Evolutionary conservation across 2,888 invertebrate genomes (phyloP), one percentile per base, ranked within the genome.

Genomic region (Pseudoips prasinana): DNA sequence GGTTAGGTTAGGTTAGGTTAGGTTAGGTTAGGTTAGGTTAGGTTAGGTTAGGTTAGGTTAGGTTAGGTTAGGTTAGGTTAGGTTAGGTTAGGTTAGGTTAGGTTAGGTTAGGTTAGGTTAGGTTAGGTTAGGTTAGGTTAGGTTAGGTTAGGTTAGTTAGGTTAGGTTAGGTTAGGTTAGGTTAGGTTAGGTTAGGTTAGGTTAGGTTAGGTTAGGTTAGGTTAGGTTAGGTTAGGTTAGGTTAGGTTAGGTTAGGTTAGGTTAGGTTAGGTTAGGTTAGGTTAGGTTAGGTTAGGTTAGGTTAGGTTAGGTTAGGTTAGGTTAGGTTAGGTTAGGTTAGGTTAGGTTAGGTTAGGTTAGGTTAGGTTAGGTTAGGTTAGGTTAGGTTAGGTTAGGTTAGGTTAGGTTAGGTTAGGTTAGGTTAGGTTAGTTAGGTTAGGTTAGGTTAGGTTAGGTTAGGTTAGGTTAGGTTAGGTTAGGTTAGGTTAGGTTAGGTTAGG

Each of bases 401-500:
- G 32, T 40, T 29, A 32, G 34, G 34, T 33, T 29, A 29, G 30
- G 30, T 30, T 33, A 33, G 32, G 42, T 37, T 38, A 37, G 37
- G 37, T 37, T 33, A 33, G 37, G 25, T 31, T 45, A 39, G 39
- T 42, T 39, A 39, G 42, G 45, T 45, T 49, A 42, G 45, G 45
- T 39, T 42, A 42, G 42, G 45, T 37, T 46, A 38, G 37, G 44
- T 39, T 44, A 35, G 36, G 40, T 33, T 35, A 35, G 39, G 45
- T 38, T 46, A 41, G 41, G 41, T 38, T 41, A 37, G 39, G 45
- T 38, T 45, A 40, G 37, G 39, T 40, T 45, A 41, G 39, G 46
- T 40, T 47, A 43, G 43, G 47, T 43, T 47, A 43, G 43, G 47
- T 43, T 47, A 43, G 43, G 47, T 40, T 47, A 43, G 43, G 46